Conservation (phyloP, 2,888 invertebrate species). For the Cheilosia soror region DNA sequence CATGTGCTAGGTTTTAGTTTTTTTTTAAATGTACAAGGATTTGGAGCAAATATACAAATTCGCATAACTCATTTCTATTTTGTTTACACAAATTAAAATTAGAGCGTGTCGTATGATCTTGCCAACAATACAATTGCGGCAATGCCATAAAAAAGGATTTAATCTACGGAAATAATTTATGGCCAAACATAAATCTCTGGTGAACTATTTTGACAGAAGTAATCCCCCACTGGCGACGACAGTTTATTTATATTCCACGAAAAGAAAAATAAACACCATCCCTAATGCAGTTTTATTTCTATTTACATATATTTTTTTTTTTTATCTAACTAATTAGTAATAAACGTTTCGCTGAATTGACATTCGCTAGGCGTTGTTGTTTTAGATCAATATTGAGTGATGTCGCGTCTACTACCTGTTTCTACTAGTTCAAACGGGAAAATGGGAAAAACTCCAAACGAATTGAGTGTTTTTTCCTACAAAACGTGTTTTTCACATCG, state of each 20-base stretch:
- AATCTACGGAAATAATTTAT: constrained; percentile 27
- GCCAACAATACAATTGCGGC: background rate
- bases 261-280: constrained; percentile 2
- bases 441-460: constrained; percentile 23
- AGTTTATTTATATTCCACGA: constrained; percentile 3
- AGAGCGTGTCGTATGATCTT: constrained; percentile 14
- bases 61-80: background rate
- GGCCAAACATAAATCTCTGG: constrained; percentile 12
- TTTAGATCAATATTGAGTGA: constrained; percentile 45
- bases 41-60: no score
- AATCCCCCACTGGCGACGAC: constrained; percentile 33
- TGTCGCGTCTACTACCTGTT: constrained; percentile 48
- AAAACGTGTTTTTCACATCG: constrained; percentile 37
- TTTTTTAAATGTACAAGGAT: no score
- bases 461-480: constrained; percentile 41
- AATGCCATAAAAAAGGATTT: constrained; percentile 29
- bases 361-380: constrained; percentile 29
- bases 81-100: background rate
- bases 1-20: constrained; percentile 13
- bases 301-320: background rate
- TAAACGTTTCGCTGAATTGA: constrained; percentile 24
- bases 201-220: constrained; percentile 25
- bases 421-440: constrained; percentile 50
- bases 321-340: background rate
- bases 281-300: constrained; percentile 16